A percentile compares a stretch with the other conserved stretches of the same genome.
These are phyloP conservation scores for Pantherophis guttatus DNA, from an alignment of 2,113 vertebrate species.

Conservation along the genomic window DNA sequence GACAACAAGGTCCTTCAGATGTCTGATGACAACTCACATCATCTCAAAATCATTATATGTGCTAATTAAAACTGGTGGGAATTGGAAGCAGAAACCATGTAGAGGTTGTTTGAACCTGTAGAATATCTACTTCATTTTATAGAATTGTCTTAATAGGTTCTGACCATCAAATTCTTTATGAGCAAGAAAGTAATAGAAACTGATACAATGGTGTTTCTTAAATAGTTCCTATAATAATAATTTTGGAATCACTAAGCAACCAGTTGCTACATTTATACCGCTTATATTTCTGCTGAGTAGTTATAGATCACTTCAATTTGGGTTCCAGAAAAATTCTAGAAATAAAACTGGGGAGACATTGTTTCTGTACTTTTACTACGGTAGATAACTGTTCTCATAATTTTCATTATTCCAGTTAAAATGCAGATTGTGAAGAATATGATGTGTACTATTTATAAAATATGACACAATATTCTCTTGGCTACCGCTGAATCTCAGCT, in stretches of 20 bases:
- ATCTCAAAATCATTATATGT: neutral
- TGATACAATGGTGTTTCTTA: neutral
- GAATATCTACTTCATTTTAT: neutral
- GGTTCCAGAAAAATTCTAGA: neutral
- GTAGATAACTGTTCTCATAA: neutral
- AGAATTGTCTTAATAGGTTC: neutral
- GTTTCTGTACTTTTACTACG: neutral
- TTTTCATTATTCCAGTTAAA: neutral
- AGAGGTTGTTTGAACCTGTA: neutral
- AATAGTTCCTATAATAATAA: neutral
- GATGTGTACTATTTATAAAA: neutral
- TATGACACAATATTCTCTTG: neutral
- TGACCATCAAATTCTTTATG: neutral
- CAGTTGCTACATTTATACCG: too few species aligned
- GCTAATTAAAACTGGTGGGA: neutral
- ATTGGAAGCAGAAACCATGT: neutral
- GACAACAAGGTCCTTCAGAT: neutral
- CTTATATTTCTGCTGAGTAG: neutral
- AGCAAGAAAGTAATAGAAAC: neutral
- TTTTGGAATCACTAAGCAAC: neutral
- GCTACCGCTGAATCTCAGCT: neutral
- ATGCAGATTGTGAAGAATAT: neutral
- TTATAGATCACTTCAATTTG: neutral
- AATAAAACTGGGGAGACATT: neutral
- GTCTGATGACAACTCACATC: neutral